Evolutionary conservation across 2,113 vertebrate species (phyloP).

Genomic region (Noturus placidus): DNA sequence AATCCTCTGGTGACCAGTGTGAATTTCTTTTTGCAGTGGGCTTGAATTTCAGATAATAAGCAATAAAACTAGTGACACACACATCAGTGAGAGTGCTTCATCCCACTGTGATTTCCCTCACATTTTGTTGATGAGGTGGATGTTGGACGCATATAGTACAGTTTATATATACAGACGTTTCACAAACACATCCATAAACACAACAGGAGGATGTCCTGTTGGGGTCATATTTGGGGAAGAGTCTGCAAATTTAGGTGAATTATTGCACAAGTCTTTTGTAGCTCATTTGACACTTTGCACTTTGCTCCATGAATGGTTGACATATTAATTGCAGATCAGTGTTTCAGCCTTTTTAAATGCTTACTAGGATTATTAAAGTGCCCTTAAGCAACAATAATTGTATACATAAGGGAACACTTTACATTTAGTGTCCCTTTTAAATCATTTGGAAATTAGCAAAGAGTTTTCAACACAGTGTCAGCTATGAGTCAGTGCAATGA

Average conservation of each 20-base stretch:
- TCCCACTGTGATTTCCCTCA: background rate
- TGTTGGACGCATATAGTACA: background rate
- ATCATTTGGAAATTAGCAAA: background rate
- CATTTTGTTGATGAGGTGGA: constrained; percentile 1
- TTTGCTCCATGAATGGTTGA: constrained; percentile 25
- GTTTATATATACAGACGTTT: background rate
- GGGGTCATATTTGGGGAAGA: background rate
- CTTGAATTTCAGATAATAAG: constrained; percentile 28
- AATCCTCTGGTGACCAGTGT: constrained; percentile 3
- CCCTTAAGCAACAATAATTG: background rate
- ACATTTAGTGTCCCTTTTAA: background rate
- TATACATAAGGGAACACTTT: background rate
- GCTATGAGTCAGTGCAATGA: background rate
- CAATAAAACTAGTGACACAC: background rate
- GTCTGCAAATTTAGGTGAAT: constrained; percentile 10
- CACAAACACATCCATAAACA: background rate
- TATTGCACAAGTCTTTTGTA: constrained; percentile 30
- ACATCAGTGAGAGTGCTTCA: background rate
- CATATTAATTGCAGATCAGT: constrained; percentile 11
- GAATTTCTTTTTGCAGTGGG: background rate
- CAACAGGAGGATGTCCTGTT: background rate
- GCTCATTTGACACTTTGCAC: constrained; percentile 20
- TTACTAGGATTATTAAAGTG: background rate
- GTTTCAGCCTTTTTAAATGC: constrained; percentile 3
- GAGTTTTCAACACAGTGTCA: background rate